Base-by-base conservation (phyloP, 2,113 vertebrate genomes). In the Gobiocypris rarus region DNA sequence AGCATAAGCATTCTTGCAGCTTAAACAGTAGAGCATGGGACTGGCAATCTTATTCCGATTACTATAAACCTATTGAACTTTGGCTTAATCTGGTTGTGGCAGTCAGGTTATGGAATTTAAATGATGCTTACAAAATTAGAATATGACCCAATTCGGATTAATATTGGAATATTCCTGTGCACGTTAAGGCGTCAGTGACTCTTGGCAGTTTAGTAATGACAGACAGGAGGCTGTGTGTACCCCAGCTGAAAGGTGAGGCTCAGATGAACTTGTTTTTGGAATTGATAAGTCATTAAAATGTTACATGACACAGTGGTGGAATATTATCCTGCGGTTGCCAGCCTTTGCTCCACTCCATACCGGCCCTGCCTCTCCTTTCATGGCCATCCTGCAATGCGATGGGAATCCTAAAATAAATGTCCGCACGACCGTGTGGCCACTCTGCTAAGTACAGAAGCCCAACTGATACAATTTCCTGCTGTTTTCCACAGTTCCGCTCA, bases 401-500 rank as follows among this genome's bases (percentile, higher is more conserved):
- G 92, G 91, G 92, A 94, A 94, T 94, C 94, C 92, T 92, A 94
- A 94, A 95, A 94, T 95, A 94, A 93, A 94, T 93, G 92, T 93
- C 91, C 89, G 87, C 91, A 89, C 91, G 89, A 92, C 92, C 92
- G 90, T 92, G 90, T 93, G 91, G 87, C 89, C 91, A 91, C 91
- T 70, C 67, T 10, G 87, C 71, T 90, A 75, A 92, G 90, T 92
- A 91, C 73, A 83, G 70, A 83, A 56, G 58, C 82, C 56, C 71
- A 28, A 41, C 83, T 81, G 78, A 81, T 81, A 81, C 78, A 81
- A 81, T 81, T 73, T 82, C 78, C 56, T 48, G 77, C 83, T 76
- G 59, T 82, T 84, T 81, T 73, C 75, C 65, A 50, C 58, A 41
- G 7, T 76, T 43, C 67, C 73, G 45, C 14, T 84, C 83, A 28